phyloP scores from a whole-genome alignment of 2,888 invertebrate genomes.

The Parelbella ahira region DNA sequence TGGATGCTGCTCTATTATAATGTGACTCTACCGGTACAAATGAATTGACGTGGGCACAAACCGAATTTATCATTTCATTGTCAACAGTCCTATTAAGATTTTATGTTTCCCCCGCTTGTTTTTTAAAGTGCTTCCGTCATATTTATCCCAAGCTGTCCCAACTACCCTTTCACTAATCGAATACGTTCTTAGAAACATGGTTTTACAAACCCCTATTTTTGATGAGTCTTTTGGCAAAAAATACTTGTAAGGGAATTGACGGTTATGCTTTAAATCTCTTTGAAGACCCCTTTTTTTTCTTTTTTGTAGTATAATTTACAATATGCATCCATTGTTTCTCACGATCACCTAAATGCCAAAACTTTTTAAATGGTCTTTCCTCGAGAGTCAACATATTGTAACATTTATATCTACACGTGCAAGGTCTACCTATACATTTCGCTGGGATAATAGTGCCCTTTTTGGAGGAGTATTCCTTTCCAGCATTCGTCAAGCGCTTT shows the following conservation, averaged over 20 bases:
- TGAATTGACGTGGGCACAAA: too few species aligned
- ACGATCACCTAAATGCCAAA: conserved; percentile 2
- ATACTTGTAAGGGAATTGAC: not conserved
- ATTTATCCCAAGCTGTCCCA: not conserved
- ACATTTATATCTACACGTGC: conserved; percentile 1
- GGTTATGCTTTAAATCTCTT: conserved; percentile 1
- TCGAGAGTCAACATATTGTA: not conserved
- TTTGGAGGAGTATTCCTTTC: conserved; percentile 1
- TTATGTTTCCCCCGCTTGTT: not conserved
- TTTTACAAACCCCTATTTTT: not conserved
- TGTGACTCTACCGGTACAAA: too few species aligned
- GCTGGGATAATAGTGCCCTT: not conserved
- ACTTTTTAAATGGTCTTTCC: not conserved
- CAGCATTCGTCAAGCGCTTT: not conserved
- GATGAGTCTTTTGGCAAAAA: not conserved
- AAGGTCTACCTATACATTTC: not conserved
- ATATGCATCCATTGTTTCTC: conserved; percentile 16
- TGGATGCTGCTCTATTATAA: too few species aligned
- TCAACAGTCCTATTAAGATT: not conserved
- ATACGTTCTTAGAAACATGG: conserved; percentile 1
- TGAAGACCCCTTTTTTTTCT: not conserved
- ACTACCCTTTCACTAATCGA: not conserved
- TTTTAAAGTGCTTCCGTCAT: too few species aligned
- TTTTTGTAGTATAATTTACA: not conserved
- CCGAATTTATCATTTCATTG: not conserved